Evolutionary conservation across 2,113 vertebrate genomes (phyloP), one percentile per base, ranked within the genome.

Genomic region (Toxotes chatareus): DNA sequence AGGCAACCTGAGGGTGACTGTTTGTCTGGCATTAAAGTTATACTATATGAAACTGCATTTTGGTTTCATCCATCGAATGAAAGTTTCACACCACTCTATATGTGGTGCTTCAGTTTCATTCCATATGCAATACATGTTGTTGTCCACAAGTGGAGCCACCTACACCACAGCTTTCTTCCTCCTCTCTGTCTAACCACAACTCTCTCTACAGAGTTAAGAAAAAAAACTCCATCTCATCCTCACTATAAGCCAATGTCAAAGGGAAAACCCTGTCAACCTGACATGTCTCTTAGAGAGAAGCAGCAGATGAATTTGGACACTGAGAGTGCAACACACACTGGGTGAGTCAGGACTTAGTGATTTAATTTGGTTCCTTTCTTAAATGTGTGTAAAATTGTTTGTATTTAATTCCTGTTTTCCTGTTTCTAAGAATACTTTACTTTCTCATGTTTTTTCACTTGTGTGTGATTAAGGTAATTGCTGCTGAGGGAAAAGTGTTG

Each of bases 241-340:
- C 55, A 56, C 23, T 79, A 55, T 77, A 13, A 51, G 17, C 36
- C 32, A 38, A 14, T 72, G 71, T 62, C 40, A 51, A 64, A 89
- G 90, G 89, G 79, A 86, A 92, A 92, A n/a, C 80, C 93, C 92
- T 87, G 61, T 40, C 19, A 73, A 59, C 4, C 34, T 44, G 76
- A 38, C 65, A 88, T 86, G 72, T 73, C 69, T 46, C 16, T 83
- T 57, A 74, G 11, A 79, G 49, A 81, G 34, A 84, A 34, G 34
- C 63, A 78, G 34, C 87, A 90, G 62, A 86, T 66, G 62, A 64
- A 42, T 49, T 65, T 85, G 79, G 87, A 88, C 85, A 73, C 66
- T 23, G 77, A 93, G 70, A 79, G 79, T 42, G 63, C 86, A 89
- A 42, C 86, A 89, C 86, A 82, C 60, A 76, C 42, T 13, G 64